A percentile compares a stretch with the other conserved stretches of the same genome.
Conservation (phyloP, 2,888 invertebrate genomes). For the Chesias legatella region DNA sequence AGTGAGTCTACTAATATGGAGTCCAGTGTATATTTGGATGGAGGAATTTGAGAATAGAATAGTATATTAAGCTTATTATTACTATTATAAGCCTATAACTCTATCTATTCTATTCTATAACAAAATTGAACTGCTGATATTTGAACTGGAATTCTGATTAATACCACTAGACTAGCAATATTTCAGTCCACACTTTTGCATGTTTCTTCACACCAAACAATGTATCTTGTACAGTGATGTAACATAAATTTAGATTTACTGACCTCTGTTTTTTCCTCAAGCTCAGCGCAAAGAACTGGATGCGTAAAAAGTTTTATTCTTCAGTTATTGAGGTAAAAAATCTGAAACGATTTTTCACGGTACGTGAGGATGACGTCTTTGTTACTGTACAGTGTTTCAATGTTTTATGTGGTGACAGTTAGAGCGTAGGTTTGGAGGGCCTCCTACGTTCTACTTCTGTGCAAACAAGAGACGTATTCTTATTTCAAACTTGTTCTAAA, state of each 20-base stretch:
- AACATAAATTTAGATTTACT: constrained; percentile 7
- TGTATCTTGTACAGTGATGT: constrained; percentile 1
- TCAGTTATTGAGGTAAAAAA: constrained; percentile 26
- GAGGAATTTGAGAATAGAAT: too few relatives aligned
- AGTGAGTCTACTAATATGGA: too few relatives aligned
- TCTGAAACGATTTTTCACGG: constrained; percentile 34
- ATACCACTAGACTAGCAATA: too few relatives aligned
- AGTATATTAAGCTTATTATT: too few relatives aligned
- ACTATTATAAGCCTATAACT: too few relatives aligned
- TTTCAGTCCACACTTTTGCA: too few relatives aligned
- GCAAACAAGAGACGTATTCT: constrained; percentile 40
- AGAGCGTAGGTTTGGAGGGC: constrained; percentile 44
- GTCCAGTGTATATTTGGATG: too few relatives aligned
- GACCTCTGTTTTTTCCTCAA: constrained; percentile 20
- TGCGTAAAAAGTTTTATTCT: constrained; percentile 24
- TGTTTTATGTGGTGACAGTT: constrained; percentile 34
- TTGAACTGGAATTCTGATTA: too few relatives aligned
- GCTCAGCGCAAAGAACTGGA: constrained; percentile 16
- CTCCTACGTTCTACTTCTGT: constrained; percentile 48
- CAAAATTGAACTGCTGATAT: too few relatives aligned
- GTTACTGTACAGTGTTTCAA: constrained; percentile 32
- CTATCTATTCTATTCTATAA: too few relatives aligned
- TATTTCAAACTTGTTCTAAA: constrained; percentile 59
- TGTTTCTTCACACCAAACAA: not conserved
- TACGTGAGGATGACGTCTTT: constrained; percentile 38